phyloP scores from a whole-genome alignment of 2,888 invertebrate species.

The Adineta ricciae region DNA sequence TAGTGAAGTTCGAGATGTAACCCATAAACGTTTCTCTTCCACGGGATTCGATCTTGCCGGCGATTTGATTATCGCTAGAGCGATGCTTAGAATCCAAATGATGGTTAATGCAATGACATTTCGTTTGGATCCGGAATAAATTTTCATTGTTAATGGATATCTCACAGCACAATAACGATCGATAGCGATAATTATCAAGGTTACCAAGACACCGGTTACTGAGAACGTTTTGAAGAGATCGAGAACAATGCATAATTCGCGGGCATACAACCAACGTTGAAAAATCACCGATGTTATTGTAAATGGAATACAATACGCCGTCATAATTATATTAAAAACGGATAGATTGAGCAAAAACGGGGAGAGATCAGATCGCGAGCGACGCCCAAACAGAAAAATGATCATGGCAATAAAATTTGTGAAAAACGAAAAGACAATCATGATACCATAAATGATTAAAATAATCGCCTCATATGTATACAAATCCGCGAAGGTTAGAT shows the following conservation, averaged over 20 bases:
- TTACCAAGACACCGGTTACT: not conserved
- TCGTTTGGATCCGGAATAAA: not conserved
- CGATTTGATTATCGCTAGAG: not conserved
- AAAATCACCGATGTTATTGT: not conserved
- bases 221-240: not conserved
- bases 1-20: not conserved
- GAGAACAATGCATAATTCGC: not conserved
- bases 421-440: not conserved
- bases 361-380: not conserved
- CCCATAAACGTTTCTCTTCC: not conserved
- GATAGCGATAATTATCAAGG: constrained; percentile 6
- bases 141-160: not conserved
- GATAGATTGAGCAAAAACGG: constrained; percentile 16
- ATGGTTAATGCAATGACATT: not conserved
- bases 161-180: constrained; percentile 21
- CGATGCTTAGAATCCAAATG: constrained; percentile 13
- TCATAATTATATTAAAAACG: constrained; percentile 12
- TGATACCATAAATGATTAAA: not conserved
- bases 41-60: not conserved
- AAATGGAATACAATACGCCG: constrained; percentile 21
- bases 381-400: not conserved
- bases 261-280: constrained; percentile 4
- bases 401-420: not conserved
- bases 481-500: not conserved
- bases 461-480: not conserved